Percentiles rank a stretch among this genome's conserved stretches.
Conservation (phyloP, 1,140 invertebrate species). For the Bombus breviceps region DNA sequence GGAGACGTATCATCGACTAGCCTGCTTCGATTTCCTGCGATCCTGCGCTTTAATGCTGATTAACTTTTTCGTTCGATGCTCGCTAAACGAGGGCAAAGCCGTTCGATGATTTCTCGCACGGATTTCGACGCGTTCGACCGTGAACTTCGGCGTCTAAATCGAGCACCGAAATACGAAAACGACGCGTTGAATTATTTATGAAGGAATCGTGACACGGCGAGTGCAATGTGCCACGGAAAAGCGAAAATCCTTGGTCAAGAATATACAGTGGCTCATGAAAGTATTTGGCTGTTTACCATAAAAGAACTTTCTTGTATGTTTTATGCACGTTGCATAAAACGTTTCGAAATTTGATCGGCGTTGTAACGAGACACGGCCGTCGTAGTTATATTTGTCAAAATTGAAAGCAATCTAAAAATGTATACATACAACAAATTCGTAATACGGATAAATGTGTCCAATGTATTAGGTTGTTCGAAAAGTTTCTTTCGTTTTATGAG, state of each 20-base stretch:
- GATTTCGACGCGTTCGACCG: background rate
- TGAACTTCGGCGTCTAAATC: background rate
- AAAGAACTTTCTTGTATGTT: too few species aligned
- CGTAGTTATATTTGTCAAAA: too few species aligned
- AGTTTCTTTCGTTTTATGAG: too few species aligned
- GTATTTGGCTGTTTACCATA: background rate
- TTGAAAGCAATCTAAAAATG: too few species aligned
- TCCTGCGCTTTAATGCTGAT: background rate
- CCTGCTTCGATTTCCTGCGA: background rate
- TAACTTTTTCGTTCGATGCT: too few species aligned
- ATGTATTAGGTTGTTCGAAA: too few species aligned
- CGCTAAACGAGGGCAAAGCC: background rate
- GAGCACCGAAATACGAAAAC: background rate
- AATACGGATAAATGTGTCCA: too few species aligned
- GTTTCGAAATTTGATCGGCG: too few species aligned
- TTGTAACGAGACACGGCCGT: too few species aligned
- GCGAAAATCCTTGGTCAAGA: background rate
- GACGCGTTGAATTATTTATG: slow-evolving; percentile 3
- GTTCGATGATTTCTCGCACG: background rate
- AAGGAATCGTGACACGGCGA: background rate
- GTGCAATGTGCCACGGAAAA: background rate
- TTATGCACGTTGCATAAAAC: too few species aligned
- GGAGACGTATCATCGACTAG: too few species aligned
- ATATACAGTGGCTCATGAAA: background rate
- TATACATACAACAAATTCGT: too few species aligned